Evolutionary conservation across 2,888 invertebrate species (phyloP).

Genomic region (Catotricha subobsoleta): DNA sequence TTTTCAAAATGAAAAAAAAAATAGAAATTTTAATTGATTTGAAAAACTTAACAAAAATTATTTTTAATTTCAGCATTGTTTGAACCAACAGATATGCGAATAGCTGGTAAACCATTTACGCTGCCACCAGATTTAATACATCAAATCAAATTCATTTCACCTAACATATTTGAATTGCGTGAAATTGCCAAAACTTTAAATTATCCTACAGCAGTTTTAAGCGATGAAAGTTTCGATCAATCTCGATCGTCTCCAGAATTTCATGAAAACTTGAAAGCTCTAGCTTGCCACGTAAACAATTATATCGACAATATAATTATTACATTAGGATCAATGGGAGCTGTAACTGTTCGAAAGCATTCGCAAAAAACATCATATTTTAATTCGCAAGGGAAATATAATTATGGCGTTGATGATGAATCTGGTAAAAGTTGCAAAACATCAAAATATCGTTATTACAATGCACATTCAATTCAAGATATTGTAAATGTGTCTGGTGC

Average conservation of each 20-base stretch:
- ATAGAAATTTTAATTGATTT: too few relatives aligned
- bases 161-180: constrained; percentile 60
- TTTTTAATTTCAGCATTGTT: constrained; percentile 56
- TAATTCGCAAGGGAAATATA: constrained; percentile 24
- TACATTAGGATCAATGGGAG: constrained; percentile 42
- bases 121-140: constrained; percentile 24
- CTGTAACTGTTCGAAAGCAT: constrained; percentile 29
- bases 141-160: constrained; percentile 43
- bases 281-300: constrained; percentile 24
- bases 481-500: constrained; percentile 65
- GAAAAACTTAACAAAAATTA: too few relatives aligned
- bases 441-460: constrained; percentile 31
- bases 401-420: constrained; percentile 57
- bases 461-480: constrained; percentile 24
- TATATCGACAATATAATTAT: constrained; percentile 39
- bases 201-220: background rate
- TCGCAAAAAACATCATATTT: constrained; percentile 26
- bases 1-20: too few relatives aligned
- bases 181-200: constrained; percentile 40
- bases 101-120: constrained; percentile 52
- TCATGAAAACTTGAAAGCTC: background rate
- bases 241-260: background rate
- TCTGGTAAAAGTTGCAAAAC: constrained; percentile 66
- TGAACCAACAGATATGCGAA: constrained; percentile 72
- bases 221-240: constrained; percentile 9